These are phyloP conservation scores for Drosophila micromelanica DNA, from an alignment of 1,140 invertebrate species.

Conservation along the genomic window DNA sequence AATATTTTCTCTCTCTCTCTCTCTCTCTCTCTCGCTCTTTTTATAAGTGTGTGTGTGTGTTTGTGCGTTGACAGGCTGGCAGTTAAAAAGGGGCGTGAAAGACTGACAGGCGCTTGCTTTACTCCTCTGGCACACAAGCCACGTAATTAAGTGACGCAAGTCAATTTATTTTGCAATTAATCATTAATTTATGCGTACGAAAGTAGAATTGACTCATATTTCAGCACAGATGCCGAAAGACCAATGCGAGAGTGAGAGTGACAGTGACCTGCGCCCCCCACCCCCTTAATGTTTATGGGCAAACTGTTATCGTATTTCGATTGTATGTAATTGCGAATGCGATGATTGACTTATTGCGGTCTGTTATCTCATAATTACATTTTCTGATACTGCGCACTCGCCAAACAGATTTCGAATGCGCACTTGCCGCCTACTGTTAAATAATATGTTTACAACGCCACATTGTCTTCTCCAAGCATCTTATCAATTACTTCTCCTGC, in stretches of 20 bases:
- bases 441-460: conserved; percentile 18
- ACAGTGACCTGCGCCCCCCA: no score
- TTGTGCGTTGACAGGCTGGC: conserved; percentile 61
- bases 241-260: background rate
- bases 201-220: conserved; percentile 82
- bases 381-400: conserved; percentile 9
- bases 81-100: conserved; percentile 12
- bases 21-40: background rate
- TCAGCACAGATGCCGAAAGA: conserved; percentile 50
- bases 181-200: conserved; percentile 83
- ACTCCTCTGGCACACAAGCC: conserved; percentile 49
- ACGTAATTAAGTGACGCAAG: conserved; percentile 80
- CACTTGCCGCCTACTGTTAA: conserved; percentile 8
- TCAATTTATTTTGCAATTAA: conserved; percentile 84
- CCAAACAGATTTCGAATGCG: background rate
- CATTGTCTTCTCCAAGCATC: background rate
- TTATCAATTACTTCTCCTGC: conserved; percentile 15
- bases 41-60: conserved; percentile 11
- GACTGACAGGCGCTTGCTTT: conserved; percentile 34
- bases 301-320: conserved; percentile 44
- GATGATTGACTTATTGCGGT: conserved; percentile 4
- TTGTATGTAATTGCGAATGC: conserved; percentile 36
- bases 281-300: conserved; percentile 1
- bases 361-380: conserved; percentile 19
- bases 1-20: conserved; percentile 24